Base-by-base conservation (phyloP, 1,140 invertebrate species). In the Drosophila ohnishii region DNA sequence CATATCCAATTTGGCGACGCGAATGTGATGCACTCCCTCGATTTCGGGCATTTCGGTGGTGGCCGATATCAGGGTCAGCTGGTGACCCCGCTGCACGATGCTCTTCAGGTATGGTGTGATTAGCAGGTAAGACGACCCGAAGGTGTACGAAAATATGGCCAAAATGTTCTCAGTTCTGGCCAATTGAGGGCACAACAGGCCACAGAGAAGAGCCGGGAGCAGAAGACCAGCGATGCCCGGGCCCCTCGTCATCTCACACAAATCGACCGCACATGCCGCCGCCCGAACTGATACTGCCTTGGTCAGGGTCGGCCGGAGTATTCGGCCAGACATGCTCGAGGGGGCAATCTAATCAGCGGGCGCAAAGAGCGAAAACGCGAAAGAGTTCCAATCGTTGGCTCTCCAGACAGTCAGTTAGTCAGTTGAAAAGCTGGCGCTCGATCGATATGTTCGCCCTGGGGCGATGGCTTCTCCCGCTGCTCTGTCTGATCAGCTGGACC, bases 1-100 rank as follows among this genome's bases (percentile, higher is more conserved):
- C 22, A 51, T 37, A 35, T 79, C 63, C 7, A 86, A 16, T 14
- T 40, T 44, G 7, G 3, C 13, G 0, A 90, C 47, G 2, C 80
- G 84, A 22, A 87, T 83, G 22, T 88, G 80, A 16, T 59, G 69
- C 0, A 53, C 80, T 1, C 80, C 84, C 25, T 83, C 62, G 16
- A 87, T 71, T 9, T 76, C n/a, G 1, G 61, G 30, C 35, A 87
- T 48, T 9, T 47, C 25, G 1, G 30, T 16, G 11, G 2, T 9
- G 3, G 59, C 19, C 8, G 80, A 78, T 32, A 88, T 62, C 22
- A 88, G 30, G 5, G 84, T 88, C 35, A 88, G 0, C 6, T 80
- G 48, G 45, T 88, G 84, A 1, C 84, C 84, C 11, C 76, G 42
- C 2, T 53, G 30, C 0, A 53, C 55, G 2, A 88, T 74, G 1